phyloP scores from a whole-genome alignment of 2,797 vertebrate species.

The Gymnoscopelus microlampas region DNA sequence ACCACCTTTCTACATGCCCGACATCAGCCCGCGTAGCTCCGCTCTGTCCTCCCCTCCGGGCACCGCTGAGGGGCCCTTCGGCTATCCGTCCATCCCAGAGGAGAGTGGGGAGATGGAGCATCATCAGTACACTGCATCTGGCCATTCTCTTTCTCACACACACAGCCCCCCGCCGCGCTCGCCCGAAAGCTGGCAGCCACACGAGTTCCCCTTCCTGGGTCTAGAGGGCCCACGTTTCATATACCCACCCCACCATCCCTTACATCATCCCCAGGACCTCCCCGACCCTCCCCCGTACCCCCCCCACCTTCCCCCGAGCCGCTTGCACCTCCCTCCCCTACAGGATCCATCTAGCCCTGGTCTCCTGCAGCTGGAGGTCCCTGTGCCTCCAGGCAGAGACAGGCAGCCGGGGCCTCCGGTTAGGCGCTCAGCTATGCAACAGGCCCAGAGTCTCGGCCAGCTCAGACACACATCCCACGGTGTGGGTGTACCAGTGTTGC shows the following conservation, averaged over 20 bases:
- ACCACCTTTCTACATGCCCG: constrained; percentile 98
- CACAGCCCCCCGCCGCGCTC: constrained; percentile 95
- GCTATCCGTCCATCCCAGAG: constrained; percentile 95
- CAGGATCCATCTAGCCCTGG: constrained; percentile 92
- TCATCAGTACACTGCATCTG: constrained; percentile 88
- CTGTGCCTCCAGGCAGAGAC: constrained; percentile 89
- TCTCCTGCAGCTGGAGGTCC: constrained; percentile 95
- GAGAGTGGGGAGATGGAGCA: constrained; percentile 90
- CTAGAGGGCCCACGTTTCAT: constrained; percentile 93
- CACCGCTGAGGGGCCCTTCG: constrained; percentile 91
- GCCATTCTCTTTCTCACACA: constrained; percentile 93
- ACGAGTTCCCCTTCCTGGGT: constrained; percentile 92
- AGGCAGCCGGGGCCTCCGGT: constrained; percentile 83
- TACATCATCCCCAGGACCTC: constrained; percentile 88
- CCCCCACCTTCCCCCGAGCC: constrained; percentile 82
- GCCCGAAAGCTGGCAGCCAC: constrained; percentile 94
- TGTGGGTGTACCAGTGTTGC: constrained; percentile 99
- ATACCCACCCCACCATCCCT: constrained; percentile 92
- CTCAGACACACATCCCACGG: constrained; percentile 99
- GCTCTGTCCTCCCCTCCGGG: constrained; percentile 94
- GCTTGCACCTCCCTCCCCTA: constrained; percentile 83
- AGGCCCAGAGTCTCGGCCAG: constrained; percentile 96
- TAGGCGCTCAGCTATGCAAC: constrained; percentile 98
- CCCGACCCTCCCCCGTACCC: constrained; percentile 89
- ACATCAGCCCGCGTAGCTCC: constrained; percentile 96